phyloP scores from a whole-genome alignment of 2,113 vertebrate genomes.

The Hippoglossus stenolepis region DNA sequence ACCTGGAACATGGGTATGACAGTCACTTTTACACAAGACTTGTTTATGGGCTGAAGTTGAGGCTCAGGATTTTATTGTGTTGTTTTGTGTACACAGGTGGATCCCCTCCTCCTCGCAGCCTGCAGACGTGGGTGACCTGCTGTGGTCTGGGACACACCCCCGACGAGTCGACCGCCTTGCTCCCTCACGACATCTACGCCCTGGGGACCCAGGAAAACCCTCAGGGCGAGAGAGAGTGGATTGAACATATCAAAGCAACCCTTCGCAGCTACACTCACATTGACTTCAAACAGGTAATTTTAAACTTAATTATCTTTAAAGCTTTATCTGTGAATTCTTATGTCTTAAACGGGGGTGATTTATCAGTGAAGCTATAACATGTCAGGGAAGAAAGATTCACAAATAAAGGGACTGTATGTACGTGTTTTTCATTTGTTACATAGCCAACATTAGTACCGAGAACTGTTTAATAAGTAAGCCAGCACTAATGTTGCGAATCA shows the following conservation, averaged over 20 bases:
- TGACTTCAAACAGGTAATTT: slow-evolving; percentile 86
- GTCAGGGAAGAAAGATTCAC: neutral
- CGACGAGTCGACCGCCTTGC: slow-evolving; percentile 81
- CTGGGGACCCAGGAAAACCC: slow-evolving; percentile 91
- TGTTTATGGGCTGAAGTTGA: neutral
- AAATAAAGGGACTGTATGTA: neutral
- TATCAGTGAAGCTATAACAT: neutral
- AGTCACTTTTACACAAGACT: neutral
- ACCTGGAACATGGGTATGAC: slow-evolving; percentile 91
- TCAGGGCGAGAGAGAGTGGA: slow-evolving; percentile 90
- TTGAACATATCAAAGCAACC: slow-evolving; percentile 84
- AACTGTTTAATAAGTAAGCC: no score
- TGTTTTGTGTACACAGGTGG: slow-evolving; percentile 76
- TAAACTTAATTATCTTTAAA: neutral
- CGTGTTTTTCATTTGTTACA: no score
- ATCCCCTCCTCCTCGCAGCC: slow-evolving; percentile 82
- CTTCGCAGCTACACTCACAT: slow-evolving; percentile 84
- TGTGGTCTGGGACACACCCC: slow-evolving; percentile 84
- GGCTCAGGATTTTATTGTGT: neutral
- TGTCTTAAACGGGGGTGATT: neutral
- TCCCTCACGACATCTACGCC: slow-evolving; percentile 89
- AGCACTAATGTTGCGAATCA: no score
- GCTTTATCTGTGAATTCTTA: neutral
- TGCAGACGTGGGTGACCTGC: slow-evolving; percentile 88
- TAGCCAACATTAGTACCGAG: no score